Percentiles rank a stretch among this genome's conserved stretches.
These are phyloP conservation scores for Deilephila elpenor DNA, from an alignment of 2,888 invertebrate genomes.

Conservation along the genomic window DNA sequence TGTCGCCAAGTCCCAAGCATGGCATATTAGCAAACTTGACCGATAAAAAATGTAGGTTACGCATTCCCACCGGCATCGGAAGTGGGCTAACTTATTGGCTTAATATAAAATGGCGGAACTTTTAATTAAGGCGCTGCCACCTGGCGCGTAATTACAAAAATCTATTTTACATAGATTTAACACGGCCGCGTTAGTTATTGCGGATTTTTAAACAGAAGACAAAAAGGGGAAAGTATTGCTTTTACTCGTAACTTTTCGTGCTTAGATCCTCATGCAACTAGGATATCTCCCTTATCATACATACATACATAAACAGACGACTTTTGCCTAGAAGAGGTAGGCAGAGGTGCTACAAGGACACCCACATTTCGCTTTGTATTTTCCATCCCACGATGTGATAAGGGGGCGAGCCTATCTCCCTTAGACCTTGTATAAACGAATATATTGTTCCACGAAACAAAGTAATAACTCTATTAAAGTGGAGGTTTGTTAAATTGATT, in stretches of 20 bases:
- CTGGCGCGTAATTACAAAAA: slow-evolving; percentile 42
- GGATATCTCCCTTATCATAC: too few relatives aligned
- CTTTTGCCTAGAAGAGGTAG: too few relatives aligned
- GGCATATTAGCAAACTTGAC: slow-evolving; percentile 45
- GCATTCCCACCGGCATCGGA: slow-evolving; percentile 33
- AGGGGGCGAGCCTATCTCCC: too few relatives aligned
- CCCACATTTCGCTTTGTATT: too few relatives aligned
- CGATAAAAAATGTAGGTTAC: slow-evolving; percentile 42
- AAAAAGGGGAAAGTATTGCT: too few relatives aligned
- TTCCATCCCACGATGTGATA: too few relatives aligned
- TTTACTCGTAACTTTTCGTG: too few relatives aligned
- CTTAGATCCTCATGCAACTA: too few relatives aligned
- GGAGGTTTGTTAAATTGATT: slow-evolving; percentile 1
- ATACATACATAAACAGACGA: too few relatives aligned
- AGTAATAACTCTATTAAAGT: slow-evolving; percentile 6
- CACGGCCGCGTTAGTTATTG: background rate
- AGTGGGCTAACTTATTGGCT: slow-evolving; percentile 37
- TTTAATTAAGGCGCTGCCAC: slow-evolving; percentile 50
- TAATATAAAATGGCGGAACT: slow-evolving; percentile 37
- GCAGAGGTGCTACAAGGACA: too few relatives aligned
- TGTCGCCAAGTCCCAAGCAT: slow-evolving; percentile 18
- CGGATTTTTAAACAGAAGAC: slow-evolving; percentile 30
- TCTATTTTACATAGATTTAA: slow-evolving; percentile 26
- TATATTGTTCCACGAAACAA: background rate
- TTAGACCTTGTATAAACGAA: background rate